Evolutionary conservation across 2,888 invertebrate species (phyloP), one percentile per base, ranked within the genome.

Genomic region (Notodonta ziczac): DNA sequence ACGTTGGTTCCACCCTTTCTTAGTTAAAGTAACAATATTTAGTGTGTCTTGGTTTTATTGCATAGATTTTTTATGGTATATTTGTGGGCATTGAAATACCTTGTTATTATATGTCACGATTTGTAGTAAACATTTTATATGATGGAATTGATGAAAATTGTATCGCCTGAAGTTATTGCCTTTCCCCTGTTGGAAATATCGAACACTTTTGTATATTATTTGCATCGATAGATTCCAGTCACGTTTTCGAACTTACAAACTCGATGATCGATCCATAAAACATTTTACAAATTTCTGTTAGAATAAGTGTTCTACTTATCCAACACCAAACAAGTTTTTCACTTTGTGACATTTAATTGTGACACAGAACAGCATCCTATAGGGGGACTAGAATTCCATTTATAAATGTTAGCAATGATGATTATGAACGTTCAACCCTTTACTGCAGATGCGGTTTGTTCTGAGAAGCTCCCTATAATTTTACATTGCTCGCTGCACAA

Each of bases 391-490:
- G 66, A 68, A 75, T 79, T 69, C 66, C 70, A 76, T 75, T 78
- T 73, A 76, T 80, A 73, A 81, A 76, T 69, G 74, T 73, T 70
- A 74, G 66, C 67, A 79, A 84, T 82, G 62, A 70, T 76, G 77
- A 81, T 83, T 63, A 81, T 80, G 77, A 72, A 65, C 61, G 59
- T 69, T 69, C 62, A 65, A 72, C 70, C 69, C 74, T 78, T 67
- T 64, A 70, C 72, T 77, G 69, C 70, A 65, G 66, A 72, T 67
- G 70, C 68, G 66, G 78, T 76, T 80, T 75, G 79, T 84, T 83
- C 78, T 73, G 53, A 74, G 79, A 80, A 76, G 65, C 61, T 78
- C 80, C 76, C 81, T 86, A 78, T 85, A 86, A 87, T 88, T 85
- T 85, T 67, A 78, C 73, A 74, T 68, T 66, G 68, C 77, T 77